These are phyloP conservation scores for Scrobipalpa atriplicella DNA, from an alignment of 2,888 invertebrate genomes.

Conservation along the genomic window DNA sequence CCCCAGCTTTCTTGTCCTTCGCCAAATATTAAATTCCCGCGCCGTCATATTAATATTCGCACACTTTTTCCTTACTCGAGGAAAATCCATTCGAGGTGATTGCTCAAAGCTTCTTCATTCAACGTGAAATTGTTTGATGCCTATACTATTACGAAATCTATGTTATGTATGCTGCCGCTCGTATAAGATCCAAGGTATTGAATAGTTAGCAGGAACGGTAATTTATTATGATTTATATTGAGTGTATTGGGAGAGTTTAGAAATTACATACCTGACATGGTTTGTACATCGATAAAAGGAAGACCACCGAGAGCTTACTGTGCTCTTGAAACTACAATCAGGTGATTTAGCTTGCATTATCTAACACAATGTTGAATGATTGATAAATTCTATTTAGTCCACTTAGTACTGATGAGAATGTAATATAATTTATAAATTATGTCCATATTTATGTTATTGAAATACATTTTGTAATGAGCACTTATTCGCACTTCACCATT, in stretches of 20 bases:
- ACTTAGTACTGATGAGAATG: too few species aligned
- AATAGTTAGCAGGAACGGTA: neutral
- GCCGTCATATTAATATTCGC: conserved; percentile 66
- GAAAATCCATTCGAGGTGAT: conserved; percentile 63
- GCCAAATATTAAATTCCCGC: conserved; percentile 70
- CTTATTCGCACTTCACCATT: too few species aligned
- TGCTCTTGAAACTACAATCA: too few species aligned
- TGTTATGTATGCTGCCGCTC: neutral
- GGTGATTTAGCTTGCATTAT: too few species aligned
- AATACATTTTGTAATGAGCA: neutral
- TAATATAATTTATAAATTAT: too few species aligned
- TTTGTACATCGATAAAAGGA: too few species aligned
- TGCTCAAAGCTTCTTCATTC: conserved; percentile 60
- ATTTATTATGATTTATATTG: neutral
- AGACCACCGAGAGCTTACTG: too few species aligned
- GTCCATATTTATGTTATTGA: too few species aligned
- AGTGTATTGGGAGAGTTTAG: too few species aligned
- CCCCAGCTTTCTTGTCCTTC: conserved; percentile 56
- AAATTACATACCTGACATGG: too few species aligned
- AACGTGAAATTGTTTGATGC: conserved; percentile 43
- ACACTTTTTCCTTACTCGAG: conserved; percentile 50
- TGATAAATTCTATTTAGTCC: too few species aligned
- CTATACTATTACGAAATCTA: conserved; percentile 18
- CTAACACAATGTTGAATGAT: too few species aligned
- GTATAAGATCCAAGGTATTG: neutral